Base-by-base conservation (phyloP, 2,113 vertebrate species). In the Danio rerio region DNA sequence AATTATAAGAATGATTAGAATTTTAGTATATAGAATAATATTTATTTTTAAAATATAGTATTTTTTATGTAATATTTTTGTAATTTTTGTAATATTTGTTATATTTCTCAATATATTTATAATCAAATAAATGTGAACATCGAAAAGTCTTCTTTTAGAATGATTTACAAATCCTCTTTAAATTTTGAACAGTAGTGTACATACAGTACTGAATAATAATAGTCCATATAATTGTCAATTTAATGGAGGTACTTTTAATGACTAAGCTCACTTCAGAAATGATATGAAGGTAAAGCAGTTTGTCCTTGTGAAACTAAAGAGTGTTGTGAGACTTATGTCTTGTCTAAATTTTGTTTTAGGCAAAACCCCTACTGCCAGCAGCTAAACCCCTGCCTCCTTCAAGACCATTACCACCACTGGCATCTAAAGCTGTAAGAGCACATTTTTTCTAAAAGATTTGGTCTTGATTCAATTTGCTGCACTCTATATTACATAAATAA, bases 401-500 rank as follows among this genome's bases (percentile, higher is more conserved):
- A 73, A 92, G 89, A 89, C 94, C 94, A 61, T 87, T 94, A 52
- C 94, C 94, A 49, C 92, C 90, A 49, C 91, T 94, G 42, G 72
- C 83, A 74, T 59, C 84, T 9, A 94, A 92, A 81, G 82, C 70
- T n/a, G 93, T 94, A 88, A 87, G 89, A 80, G 9, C 2, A 7
- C 0, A 15, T 21, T 42, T 40, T 18, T 56, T 18, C 43, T 43
- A 5, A 3, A 45, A 4, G 15, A 49, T 49, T 12, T 11, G n/a
- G n/a, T 50, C 16, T 6, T 59, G 5, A 59, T 59, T 13, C 12
- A 59, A 5, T 16, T 18, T 3, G 11, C 49, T 5, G 20, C 47
- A 70, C 6, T 40, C 10, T 71, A 71, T 49, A 31, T 15, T 10
- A 59, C 53, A 45, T 58, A 45, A 59, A 75, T 20, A 18, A 16